Conservation (phyloP, 2,113 vertebrate species). For the Halichoerus grypus region DNA sequence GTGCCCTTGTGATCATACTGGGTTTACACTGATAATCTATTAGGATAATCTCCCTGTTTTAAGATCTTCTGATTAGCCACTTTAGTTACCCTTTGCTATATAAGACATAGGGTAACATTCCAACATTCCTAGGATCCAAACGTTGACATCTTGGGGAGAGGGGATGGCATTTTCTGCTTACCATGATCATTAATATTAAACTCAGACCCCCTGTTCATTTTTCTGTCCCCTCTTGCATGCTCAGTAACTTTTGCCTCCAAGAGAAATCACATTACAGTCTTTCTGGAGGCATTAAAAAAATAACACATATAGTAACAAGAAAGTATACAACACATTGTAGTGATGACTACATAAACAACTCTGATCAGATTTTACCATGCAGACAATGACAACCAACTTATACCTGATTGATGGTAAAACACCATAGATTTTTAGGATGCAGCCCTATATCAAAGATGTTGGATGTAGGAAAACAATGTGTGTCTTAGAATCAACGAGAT, state of each 20-base stretch:
- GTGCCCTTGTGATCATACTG: neutral
- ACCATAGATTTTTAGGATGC: neutral
- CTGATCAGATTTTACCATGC: neutral
- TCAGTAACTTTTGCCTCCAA: neutral
- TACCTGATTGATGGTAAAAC: neutral
- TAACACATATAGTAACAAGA: neutral
- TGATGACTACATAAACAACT: neutral
- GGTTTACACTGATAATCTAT: neutral
- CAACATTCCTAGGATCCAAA: neutral
- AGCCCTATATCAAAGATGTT: neutral
- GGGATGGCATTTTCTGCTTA: neutral
- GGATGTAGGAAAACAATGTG: neutral
- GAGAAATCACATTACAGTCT: neutral
- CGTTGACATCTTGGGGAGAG: neutral
- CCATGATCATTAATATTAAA: neutral
- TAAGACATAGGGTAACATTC: neutral
- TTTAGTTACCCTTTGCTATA: neutral
- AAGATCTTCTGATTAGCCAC: neutral
- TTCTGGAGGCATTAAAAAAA: neutral
- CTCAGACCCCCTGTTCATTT: neutral
- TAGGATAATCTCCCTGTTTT: neutral
- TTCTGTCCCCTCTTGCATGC: neutral
- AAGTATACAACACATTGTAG: neutral
- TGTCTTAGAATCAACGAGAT: neutral
- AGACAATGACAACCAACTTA: neutral